Conservation (phyloP, 2,797 vertebrate species). For the Harpagifer antarcticus region DNA sequence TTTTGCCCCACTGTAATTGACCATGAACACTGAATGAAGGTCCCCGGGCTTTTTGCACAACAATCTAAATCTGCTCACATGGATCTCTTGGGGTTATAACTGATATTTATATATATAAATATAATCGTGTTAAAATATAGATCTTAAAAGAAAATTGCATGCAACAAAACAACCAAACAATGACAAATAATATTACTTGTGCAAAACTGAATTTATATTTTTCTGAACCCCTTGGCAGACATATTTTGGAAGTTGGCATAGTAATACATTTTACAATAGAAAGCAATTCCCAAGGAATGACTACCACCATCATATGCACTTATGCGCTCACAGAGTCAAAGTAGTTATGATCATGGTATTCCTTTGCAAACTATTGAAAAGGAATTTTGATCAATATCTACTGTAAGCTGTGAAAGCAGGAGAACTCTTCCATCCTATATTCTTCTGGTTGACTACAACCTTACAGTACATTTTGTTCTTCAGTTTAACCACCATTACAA, state of each 20-base stretch:
- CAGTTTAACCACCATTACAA: constrained; percentile 17
- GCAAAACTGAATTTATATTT: not conserved
- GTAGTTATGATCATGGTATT: constrained; percentile 19
- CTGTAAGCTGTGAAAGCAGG: constrained; percentile 19
- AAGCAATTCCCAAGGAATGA: constrained; percentile 25
- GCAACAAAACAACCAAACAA: constrained; percentile 4
- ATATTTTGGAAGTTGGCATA: constrained; percentile 20
- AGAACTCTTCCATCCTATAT: not conserved
- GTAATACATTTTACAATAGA: constrained; percentile 15
- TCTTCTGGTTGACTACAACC: constrained; percentile 18
- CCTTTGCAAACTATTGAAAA: constrained; percentile 17
- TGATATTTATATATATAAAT: not conserved
- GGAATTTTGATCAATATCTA: constrained; percentile 27
- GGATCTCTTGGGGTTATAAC: not conserved
- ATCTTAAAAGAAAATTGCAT: not conserved
- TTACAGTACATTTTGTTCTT: constrained; percentile 26
- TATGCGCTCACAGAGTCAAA: constrained; percentile 12
- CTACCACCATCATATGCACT: not conserved
- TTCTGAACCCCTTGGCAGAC: constrained; percentile 4
- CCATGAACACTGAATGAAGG: not conserved
- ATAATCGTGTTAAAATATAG: not conserved
- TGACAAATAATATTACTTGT: constrained; percentile 9
- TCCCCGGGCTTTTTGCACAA: no score
- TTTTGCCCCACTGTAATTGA: no score
- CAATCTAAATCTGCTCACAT: not conserved